phyloP scores from a whole-genome alignment of 2,888 invertebrate genomes.

The Nemapogon koenigi region DNA sequence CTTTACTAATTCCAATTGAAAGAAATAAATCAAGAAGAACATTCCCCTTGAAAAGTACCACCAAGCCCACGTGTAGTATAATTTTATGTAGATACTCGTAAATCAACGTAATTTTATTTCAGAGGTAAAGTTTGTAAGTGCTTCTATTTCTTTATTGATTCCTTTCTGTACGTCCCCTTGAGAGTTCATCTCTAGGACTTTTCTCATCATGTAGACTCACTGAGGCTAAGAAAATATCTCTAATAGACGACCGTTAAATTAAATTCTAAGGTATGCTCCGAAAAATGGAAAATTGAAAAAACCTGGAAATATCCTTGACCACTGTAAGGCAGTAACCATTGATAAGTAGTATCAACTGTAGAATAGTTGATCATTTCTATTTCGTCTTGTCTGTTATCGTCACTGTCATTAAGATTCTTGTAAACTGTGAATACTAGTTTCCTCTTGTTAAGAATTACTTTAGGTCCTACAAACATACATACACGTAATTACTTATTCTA shows the following conservation, averaged over 20 bases:
- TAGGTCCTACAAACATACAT: slow-evolving; percentile 38
- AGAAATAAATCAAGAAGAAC: too few species aligned
- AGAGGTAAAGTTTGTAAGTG: too few species aligned
- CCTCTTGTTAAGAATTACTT: slow-evolving; percentile 32
- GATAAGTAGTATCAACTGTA: slow-evolving; percentile 45
- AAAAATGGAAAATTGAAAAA: not conserved
- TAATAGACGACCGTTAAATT: not conserved
- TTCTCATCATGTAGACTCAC: too few species aligned
- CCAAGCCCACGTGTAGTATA: too few species aligned
- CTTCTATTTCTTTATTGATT: too few species aligned
- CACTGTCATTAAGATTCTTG: slow-evolving; percentile 37
- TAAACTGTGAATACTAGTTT: slow-evolving; percentile 37
- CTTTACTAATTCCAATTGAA: too few species aligned
- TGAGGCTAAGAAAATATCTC: too few species aligned
- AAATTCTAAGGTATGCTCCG: not conserved
- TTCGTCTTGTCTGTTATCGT: slow-evolving; percentile 25
- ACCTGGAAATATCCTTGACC: slow-evolving; percentile 53
- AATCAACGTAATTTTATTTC: too few species aligned
- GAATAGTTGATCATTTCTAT: slow-evolving; percentile 30
- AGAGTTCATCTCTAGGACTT: too few species aligned
- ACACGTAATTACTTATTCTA: not conserved
- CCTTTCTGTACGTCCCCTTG: too few species aligned
- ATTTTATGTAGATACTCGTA: too few species aligned
- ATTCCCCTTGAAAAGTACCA: too few species aligned
- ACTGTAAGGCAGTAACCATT: slow-evolving; percentile 43